These are phyloP conservation scores for Melieria picta DNA, from an alignment of 2,888 invertebrate genomes.

Conservation along the genomic window DNA sequence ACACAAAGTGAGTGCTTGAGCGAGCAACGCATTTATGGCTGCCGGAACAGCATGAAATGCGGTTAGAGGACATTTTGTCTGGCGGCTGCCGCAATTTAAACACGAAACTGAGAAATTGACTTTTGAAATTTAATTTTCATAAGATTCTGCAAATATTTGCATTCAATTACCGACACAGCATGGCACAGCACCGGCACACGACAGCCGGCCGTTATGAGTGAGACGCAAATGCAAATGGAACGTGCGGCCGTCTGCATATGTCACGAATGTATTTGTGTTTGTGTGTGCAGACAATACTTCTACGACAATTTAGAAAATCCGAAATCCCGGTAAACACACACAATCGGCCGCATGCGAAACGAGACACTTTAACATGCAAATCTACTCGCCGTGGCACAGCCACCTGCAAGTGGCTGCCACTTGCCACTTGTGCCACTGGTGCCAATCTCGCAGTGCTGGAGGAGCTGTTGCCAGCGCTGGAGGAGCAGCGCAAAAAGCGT, in stretches of 20 bases:
- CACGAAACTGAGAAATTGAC: neutral
- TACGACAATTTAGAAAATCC: neutral
- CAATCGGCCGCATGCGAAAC: neutral
- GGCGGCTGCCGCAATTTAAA: no score
- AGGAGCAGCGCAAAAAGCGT: neutral
- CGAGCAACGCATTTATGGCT: no score
- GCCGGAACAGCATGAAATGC: no score
- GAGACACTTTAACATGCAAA: constrained; percentile 1
- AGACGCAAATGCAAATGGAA: neutral
- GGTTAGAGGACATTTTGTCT: no score
- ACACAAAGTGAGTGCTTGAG: neutral
- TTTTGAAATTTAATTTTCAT: constrained; percentile 1
- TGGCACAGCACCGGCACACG: no score
- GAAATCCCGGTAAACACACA: neutral
- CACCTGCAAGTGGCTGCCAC: neutral
- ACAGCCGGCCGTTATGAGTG: no score
- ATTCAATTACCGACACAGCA: neutral
- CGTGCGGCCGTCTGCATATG: neutral
- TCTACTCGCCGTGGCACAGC: neutral
- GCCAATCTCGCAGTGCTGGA: no score
- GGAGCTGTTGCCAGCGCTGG: no score
- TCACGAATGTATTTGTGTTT: neutral
- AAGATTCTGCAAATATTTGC: constrained; percentile 6
- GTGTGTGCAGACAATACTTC: neutral
- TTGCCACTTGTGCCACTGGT: no score